A percentile compares a stretch with the other conserved stretches of the same genome.
Evolutionary conservation across 2,888 invertebrate species (phyloP).

Genomic region (Amphipoea lucens): DNA sequence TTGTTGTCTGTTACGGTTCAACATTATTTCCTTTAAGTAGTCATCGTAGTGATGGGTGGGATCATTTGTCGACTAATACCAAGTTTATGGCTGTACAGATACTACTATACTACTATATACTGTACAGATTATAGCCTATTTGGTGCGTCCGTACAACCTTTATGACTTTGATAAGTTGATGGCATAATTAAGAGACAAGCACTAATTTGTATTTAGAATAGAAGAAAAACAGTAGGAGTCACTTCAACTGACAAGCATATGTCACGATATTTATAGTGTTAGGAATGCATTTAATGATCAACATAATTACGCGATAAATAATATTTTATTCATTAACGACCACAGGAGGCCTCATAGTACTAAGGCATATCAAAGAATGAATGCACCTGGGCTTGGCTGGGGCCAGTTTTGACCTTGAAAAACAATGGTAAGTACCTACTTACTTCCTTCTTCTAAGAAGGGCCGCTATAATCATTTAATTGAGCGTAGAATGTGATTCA

Average conservation of each 20-base stretch:
- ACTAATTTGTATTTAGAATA: not conserved
- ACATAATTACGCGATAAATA: not conserved
- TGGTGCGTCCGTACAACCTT: not conserved
- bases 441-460: conserved; percentile 6
- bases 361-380: not conserved
- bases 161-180: not conserved
- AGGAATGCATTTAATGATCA: not conserved
- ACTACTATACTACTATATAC: too few species aligned
- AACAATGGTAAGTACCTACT: not conserved
- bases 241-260: not conserved
- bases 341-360: not conserved
- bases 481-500: conserved; percentile 28
- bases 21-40: conserved; percentile 8
- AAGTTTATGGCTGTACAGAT: conserved; percentile 13
- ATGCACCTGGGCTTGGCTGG: not conserved
- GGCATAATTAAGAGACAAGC: not conserved
- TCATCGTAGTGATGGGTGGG: conserved; percentile 11
- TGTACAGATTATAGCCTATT: not conserved
- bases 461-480: conserved; percentile 17
- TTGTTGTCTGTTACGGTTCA: not conserved
- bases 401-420: not conserved
- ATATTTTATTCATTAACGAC: not conserved
- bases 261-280: not conserved
- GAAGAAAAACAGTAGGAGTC: not conserved
- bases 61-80: conserved; percentile 5